Evolutionary conservation across 2,113 vertebrate species (phyloP).

Genomic region (Agelaius phoeniceus): DNA sequence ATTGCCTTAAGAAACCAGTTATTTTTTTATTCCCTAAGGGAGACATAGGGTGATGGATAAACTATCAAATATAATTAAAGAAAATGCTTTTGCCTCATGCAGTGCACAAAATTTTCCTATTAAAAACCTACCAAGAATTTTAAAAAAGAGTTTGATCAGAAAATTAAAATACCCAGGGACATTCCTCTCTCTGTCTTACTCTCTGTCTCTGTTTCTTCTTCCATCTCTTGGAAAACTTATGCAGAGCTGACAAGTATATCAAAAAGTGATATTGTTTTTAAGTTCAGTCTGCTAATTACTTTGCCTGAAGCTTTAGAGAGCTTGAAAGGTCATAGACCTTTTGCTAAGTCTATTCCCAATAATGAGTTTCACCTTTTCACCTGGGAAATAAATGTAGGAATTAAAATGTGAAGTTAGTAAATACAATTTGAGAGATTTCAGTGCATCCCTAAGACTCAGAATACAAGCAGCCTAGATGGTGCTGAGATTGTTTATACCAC

Average conservation of each 20-base stretch:
- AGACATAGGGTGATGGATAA: not conserved
- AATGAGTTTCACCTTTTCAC: not conserved
- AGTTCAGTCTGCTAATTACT: not conserved
- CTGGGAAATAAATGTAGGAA: not conserved
- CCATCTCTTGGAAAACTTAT: not conserved
- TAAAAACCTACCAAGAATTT: not conserved
- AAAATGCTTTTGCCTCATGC: not conserved
- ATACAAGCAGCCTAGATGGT: rapidly evolving
- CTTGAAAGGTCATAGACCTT: not conserved
- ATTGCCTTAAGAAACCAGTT: not conserved
- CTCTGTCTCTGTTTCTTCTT: not conserved
- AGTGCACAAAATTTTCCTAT: not conserved
- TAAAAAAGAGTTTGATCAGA: not conserved
- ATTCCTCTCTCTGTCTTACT: not conserved
- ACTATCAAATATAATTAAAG: slow-evolving; percentile 2
- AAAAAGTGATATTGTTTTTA: not conserved
- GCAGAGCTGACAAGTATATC: not conserved
- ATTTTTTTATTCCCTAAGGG: not conserved
- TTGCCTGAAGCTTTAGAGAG: not conserved
- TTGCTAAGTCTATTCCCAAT: not conserved
- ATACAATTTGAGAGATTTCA: not conserved
- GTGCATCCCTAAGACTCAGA: not conserved
- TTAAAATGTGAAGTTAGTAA: not conserved
- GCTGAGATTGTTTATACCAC: not conserved
- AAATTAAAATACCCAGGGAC: not conserved